phyloP scores from a whole-genome alignment of 2,797 vertebrate species.

The Lacerta bilineata region DNA sequence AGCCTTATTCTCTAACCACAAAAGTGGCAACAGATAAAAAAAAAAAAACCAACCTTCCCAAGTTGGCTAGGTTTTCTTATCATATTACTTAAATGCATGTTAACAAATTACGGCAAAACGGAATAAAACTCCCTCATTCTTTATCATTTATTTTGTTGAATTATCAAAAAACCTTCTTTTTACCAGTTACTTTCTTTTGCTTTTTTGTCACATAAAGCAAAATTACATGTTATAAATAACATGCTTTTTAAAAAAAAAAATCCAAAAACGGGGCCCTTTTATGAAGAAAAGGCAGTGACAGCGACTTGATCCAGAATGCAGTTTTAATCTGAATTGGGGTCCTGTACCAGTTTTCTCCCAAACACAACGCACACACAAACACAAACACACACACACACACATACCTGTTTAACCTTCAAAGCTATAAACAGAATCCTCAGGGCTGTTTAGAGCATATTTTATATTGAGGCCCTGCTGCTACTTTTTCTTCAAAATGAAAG shows the following conservation, averaged over 20 bases:
- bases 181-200: neutral
- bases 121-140: neutral
- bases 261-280: neutral
- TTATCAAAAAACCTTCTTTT: neutral
- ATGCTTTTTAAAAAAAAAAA: neutral
- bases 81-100: neutral
- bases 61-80: neutral
- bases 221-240: neutral
- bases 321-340: neutral
- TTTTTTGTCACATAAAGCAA: neutral
- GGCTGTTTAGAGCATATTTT: neutral
- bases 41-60: neutral
- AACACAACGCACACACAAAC: neutral
- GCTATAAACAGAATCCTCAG: no score
- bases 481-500: neutral
- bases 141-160: neutral
- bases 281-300: neutral
- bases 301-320: neutral
- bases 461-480: neutral
- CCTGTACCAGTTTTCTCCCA: neutral
- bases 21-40: neutral
- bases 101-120: neutral
- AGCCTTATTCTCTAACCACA: neutral
- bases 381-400: neutral
- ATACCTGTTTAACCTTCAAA: no score